Conservation (phyloP, 1,140 invertebrate species). For the Drosophila mojavensis region DNA sequence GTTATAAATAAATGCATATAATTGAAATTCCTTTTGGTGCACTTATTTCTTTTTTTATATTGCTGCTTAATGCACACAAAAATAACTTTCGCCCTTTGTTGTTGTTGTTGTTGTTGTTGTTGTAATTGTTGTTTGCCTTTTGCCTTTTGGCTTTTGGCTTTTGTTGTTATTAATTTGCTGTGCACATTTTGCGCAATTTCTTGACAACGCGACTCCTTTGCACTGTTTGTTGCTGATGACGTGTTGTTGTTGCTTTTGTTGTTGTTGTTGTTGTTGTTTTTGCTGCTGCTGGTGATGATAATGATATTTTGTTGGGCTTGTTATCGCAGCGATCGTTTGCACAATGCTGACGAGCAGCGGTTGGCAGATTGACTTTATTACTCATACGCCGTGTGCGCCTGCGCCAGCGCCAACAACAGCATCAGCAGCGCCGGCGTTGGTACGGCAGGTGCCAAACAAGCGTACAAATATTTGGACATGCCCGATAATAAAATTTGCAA, state of each 20-base stretch:
- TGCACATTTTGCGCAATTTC: conserved; percentile 38
- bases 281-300: conserved; percentile 41
- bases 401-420: not conserved
- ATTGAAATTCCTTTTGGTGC: conserved; percentile 18
- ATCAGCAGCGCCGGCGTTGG: conserved; percentile 28
- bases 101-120: conserved; percentile 23
- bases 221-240: conserved; percentile 46
- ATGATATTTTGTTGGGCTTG: conserved; percentile 40
- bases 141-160: conserved; percentile 7
- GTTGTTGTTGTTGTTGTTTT: conserved; percentile 1
- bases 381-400: conserved; percentile 66
- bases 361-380: conserved; percentile 76
- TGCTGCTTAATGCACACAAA: not conserved
- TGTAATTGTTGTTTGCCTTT: conserved; percentile 17
- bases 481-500: conserved; percentile 64
- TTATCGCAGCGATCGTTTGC: conserved; percentile 67
- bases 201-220: conserved; percentile 35
- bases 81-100: conserved; percentile 33
- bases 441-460: conserved; percentile 71
- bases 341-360: conserved; percentile 36
- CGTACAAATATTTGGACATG: conserved; percentile 58
- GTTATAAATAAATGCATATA: not conserved
- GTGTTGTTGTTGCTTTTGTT: not conserved
- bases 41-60: not conserved
- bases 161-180: conserved; percentile 32